Evolutionary conservation across 1,140 invertebrate genomes (phyloP).

Genomic region (Wasmannia auropunctata): DNA sequence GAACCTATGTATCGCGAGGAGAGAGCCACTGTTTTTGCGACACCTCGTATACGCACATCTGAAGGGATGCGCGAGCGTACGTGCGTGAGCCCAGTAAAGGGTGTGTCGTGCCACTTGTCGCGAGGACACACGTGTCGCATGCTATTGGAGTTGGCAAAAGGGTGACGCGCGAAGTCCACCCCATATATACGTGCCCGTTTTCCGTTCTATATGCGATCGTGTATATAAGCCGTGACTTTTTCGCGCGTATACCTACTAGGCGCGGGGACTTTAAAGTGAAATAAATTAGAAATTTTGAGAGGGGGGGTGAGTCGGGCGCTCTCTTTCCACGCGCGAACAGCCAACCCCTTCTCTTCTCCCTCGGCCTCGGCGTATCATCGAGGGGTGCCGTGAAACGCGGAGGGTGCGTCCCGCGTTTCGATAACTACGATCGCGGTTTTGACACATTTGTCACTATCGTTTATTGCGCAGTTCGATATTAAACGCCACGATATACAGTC

Average conservation of each 20-base stretch:
- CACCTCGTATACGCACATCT: constrained; percentile 26
- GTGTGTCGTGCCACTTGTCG: constrained; percentile 82
- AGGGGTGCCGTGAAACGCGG: constrained; percentile 28
- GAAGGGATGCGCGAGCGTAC: constrained; percentile 48
- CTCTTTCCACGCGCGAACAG: constrained; percentile 9
- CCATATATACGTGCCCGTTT: constrained; percentile 66
- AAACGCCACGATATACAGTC: constrained; percentile 49
- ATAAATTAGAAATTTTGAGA: constrained; percentile 79
- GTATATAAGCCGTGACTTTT: constrained; percentile 67
- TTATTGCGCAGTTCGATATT: constrained; percentile 67
- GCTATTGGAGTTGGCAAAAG: constrained; percentile 77
- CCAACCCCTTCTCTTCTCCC: constrained; percentile 56
- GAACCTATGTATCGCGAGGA: neutral
- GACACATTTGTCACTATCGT: constrained; percentile 69
- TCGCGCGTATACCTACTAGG: constrained; percentile 61
- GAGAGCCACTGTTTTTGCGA: constrained; percentile 21
- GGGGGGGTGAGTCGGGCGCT: constrained; percentile 1
- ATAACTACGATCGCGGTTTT: constrained; percentile 69
- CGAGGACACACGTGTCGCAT: constrained; percentile 82
- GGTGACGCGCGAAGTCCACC: constrained; percentile 69
- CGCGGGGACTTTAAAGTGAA: constrained; percentile 82
- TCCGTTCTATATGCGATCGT: constrained; percentile 48
- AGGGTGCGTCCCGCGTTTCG: constrained; percentile 47
- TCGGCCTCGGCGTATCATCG: constrained; percentile 3
- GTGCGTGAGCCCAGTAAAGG: constrained; percentile 58